Evolutionary conservation across 64 coral and sea anemone species (phyloP).

Genomic region (Orbicella faveolata): DNA sequence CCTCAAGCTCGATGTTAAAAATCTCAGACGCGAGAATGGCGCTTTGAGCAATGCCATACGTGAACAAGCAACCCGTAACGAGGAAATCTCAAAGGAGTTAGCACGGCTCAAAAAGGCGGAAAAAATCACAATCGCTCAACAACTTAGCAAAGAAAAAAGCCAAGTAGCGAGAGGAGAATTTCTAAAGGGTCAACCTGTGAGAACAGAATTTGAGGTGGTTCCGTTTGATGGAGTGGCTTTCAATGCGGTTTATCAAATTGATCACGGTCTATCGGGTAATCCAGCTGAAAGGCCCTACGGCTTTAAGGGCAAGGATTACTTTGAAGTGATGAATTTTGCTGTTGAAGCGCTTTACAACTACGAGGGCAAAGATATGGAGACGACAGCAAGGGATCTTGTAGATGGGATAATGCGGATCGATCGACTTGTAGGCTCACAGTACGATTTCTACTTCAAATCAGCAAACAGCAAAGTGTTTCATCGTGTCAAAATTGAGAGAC

Average conservation of each 20-base stretch:
- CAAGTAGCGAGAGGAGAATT: slow-evolving; percentile 60
- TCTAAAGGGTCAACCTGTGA: slow-evolving; percentile 53
- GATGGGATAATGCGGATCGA: slow-evolving; percentile 78
- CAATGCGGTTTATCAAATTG: slow-evolving; percentile 71
- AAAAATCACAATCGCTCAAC: slow-evolving; percentile 59
- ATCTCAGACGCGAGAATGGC: slow-evolving; percentile 32
- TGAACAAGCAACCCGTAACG: slow-evolving; percentile 44
- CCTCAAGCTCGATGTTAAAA: slow-evolving; percentile 10
- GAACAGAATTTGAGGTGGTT: slow-evolving; percentile 71
- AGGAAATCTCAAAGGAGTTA: slow-evolving; percentile 35
- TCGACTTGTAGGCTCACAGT: slow-evolving; percentile 69
- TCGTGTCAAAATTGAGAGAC: slow-evolving; percentile 73
- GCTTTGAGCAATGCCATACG: slow-evolving; percentile 16
- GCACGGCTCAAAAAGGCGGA: slow-evolving; percentile 31
- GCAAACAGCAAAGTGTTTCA: slow-evolving; percentile 73
- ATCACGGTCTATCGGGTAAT: slow-evolving; percentile 48
- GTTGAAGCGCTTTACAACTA: slow-evolving; percentile 75
- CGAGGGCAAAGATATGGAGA: slow-evolving; percentile 52
- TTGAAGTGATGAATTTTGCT: slow-evolving; percentile 62
- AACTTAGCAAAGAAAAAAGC: slow-evolving; percentile 23
- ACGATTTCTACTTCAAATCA: slow-evolving; percentile 84
- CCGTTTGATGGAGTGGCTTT: slow-evolving; percentile 73
- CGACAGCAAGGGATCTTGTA: slow-evolving; percentile 55
- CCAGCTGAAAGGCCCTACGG: slow-evolving; percentile 79
- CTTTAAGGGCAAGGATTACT: slow-evolving; percentile 70